Evolutionary conservation across 2,797 vertebrate species (phyloP), one percentile per base, ranked within the genome.

Genomic region (Buphagus erythrorhynchus): DNA sequence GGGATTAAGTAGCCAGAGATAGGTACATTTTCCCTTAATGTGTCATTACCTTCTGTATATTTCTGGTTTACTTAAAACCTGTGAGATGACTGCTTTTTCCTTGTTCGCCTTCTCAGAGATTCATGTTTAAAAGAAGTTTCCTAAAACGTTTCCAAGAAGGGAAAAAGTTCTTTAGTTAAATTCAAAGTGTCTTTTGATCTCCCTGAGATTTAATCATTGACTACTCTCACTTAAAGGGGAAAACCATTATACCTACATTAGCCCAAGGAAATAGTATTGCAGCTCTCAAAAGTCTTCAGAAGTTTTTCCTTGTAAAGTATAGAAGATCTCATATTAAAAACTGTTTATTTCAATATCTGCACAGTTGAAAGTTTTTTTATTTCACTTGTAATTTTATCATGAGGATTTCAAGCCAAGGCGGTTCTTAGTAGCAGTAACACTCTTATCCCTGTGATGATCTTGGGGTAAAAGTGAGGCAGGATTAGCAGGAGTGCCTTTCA

Each of bases 321-420:
- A 65, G 62, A 80, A 29, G 35, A 78, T 40, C 35, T 69, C 18
- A n/a, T 68, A 58, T 54, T 90, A 83, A 93, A 92, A 67, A 54
- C 65, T 71, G 22, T 29, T 96, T 94, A 86, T 95, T 88, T 94
- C 86, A 80, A 4, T 85, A 84, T 52, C 81, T 10, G 1, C 71
- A 68, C 52, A 46, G 81, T 58, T 91, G 67, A 82, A 91, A 93
- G 48, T 76, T 86, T 42, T 42, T 58, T 73, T 42, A 57, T 72
- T 94, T 74, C 36, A 59, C 33, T 49, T 88, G 67, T 85, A 86
- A 77, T 95, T 96, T 95, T 92, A 59, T 79, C 90, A 78, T 16
- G 62, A 91, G 66, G 31, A 45, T 94, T 92, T 93, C 59, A 78
- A 90, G 71, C 24, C 62, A 87, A 29, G 54, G 77, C 55, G n/a